Evolutionary conservation across 2,888 invertebrate species (phyloP).

Genomic region (Synergus umbraculus): DNA sequence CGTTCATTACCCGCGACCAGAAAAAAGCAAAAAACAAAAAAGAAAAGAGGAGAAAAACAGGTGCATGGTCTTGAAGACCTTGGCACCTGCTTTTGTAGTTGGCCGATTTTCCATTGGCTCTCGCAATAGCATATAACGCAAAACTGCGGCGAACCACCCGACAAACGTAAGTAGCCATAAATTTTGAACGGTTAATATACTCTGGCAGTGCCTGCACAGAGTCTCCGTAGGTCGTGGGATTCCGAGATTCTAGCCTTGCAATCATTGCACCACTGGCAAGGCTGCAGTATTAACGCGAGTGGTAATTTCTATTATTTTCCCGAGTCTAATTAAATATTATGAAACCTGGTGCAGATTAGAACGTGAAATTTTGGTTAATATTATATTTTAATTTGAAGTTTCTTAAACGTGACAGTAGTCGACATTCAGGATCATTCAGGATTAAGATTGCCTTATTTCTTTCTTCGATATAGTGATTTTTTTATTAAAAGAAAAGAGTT

Average conservation of each 20-base stretch:
- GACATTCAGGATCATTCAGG: too few species aligned
- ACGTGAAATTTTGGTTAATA: not conserved
- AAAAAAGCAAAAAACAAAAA: conserved; percentile 25
- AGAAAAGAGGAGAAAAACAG: conserved; percentile 29
- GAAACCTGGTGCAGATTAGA: not conserved
- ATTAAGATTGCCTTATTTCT: not conserved
- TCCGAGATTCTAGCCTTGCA: not conserved
- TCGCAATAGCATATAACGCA: conserved; percentile 45
- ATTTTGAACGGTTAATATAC: conserved; percentile 69
- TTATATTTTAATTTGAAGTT: not conserved
- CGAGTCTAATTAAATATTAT: conserved; percentile 17
- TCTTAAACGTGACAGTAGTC: not conserved
- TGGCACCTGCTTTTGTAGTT: conserved; percentile 34
- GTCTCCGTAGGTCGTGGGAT: conserved; percentile 9
- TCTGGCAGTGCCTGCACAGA: conserved; percentile 50
- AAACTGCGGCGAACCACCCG: conserved; percentile 60
- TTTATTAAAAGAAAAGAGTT: not conserved
- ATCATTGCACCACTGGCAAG: conserved; percentile 22
- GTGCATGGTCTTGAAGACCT: conserved; percentile 27
- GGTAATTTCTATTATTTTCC: conserved; percentile 31
- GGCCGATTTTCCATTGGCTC: conserved; percentile 25
- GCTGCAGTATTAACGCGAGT: conserved; percentile 16
- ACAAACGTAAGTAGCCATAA: conserved; percentile 66
- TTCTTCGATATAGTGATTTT: not conserved
- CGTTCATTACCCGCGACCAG: conserved; percentile 60